These are phyloP conservation scores for Hermodice carunculata DNA, from an alignment of 2,888 invertebrate genomes.

Conservation along the genomic window DNA sequence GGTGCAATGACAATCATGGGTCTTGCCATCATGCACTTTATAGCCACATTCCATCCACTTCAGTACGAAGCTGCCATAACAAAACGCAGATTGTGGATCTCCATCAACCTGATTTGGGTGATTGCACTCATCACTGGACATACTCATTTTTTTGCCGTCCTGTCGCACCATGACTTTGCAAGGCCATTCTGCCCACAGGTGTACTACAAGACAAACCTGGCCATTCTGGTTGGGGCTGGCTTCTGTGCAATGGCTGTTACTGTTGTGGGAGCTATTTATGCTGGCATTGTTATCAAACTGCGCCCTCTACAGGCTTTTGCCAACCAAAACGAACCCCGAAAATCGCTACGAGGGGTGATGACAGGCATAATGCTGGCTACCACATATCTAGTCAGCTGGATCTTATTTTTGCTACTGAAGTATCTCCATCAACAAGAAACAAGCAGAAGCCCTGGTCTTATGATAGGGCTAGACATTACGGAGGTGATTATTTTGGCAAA, in stretches of 20 bases:
- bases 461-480: constrained; percentile 17
- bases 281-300: constrained; percentile 28
- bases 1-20: constrained; percentile 28
- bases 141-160: constrained; percentile 33
- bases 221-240: constrained; percentile 20
- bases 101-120: constrained; percentile 32
- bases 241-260: constrained; percentile 12
- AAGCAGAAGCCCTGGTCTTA: not conserved
- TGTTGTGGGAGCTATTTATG: constrained; percentile 23
- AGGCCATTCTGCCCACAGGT: constrained; percentile 30
- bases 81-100: constrained; percentile 27
- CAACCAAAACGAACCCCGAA: constrained; percentile 5
- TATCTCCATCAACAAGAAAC: constrained; percentile 8
- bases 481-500: constrained; percentile 27
- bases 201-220: constrained; percentile 19
- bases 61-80: constrained; percentile 35
- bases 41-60: constrained; percentile 39
- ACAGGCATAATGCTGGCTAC: constrained; percentile 25
- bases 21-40: constrained; percentile 24
- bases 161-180: constrained; percentile 23
- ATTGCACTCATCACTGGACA: constrained; percentile 25
- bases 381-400: constrained; percentile 22
- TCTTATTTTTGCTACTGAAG: constrained; percentile 27
- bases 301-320: constrained; percentile 24
- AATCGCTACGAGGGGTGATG: constrained; percentile 27